phyloP scores from a whole-genome alignment of 2,797 vertebrate genomes.

The Bradypodion pumilum region DNA sequence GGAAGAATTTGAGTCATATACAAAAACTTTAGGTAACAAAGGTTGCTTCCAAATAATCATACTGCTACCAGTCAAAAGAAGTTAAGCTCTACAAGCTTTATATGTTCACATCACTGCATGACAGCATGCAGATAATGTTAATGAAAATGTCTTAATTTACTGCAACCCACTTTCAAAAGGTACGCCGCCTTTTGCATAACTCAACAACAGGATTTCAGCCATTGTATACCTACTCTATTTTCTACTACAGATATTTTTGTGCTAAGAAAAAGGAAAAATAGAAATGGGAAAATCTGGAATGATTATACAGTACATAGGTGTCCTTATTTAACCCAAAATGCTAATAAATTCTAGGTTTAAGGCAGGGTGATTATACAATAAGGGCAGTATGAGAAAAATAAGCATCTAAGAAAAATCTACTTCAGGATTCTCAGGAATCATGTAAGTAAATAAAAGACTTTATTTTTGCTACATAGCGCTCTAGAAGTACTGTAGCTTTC shows the following conservation, averaged over 20 bases:
- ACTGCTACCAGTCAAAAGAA: not conserved
- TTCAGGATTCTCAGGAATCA: not conserved
- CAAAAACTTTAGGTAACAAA: not conserved
- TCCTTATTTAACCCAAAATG: not conserved
- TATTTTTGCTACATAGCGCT: not conserved
- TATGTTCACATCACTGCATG: no score
- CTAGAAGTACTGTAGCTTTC: not conserved
- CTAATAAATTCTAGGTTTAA: not conserved
- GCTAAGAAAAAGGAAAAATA: not conserved
- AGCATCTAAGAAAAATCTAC: not conserved
- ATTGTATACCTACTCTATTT: not conserved
- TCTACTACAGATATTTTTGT: not conserved
- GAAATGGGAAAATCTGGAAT: not conserved
- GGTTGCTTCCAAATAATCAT: not conserved
- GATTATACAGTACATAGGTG: not conserved
- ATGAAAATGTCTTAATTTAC: no score
- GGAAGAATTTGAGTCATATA: not conserved
- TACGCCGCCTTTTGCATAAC: no score
- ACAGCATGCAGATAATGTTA: no score
- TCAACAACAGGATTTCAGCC: no score
- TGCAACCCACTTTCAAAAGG: no score
- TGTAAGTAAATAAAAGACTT: not conserved
- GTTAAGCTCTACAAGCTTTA: no score
- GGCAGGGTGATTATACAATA: not conserved
- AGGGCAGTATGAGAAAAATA: no score